Evolutionary conservation across 1,140 invertebrate species (phyloP).

Genomic region (Amphibalanus amphitrite): DNA sequence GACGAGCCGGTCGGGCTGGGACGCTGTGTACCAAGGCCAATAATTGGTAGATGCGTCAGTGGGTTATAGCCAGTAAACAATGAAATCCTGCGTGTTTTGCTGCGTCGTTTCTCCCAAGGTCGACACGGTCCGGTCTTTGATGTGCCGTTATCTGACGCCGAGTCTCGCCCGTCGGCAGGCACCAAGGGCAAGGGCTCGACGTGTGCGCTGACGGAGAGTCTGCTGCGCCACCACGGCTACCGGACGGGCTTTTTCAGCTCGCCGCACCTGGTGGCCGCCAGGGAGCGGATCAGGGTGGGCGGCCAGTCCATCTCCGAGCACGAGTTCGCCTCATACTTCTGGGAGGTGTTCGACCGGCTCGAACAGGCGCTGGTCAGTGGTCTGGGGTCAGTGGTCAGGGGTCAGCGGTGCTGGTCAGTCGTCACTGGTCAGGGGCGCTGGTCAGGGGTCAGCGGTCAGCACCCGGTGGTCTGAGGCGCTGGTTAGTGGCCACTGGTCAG

Average conservation of each 20-base stretch:
- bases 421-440: too few species aligned
- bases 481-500: neutral
- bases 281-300: constrained; percentile 83
- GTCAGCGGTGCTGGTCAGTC: too few species aligned
- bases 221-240: constrained; percentile 65
- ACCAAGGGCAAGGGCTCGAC: constrained; percentile 71
- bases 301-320: constrained; percentile 54
- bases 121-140: neutral
- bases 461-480: too few species aligned
- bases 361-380: constrained; percentile 26
- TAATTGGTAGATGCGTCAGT: neutral
- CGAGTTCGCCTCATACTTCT: constrained; percentile 65
- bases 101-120: neutral
- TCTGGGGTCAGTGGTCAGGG: too few species aligned
- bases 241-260: constrained; percentile 92
- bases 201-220: constrained; percentile 78
- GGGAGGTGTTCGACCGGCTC: constrained; percentile 53
- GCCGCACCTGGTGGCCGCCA: constrained; percentile 77
- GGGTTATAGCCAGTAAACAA: neutral
- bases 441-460: too few species aligned
- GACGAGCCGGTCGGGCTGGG: too few species aligned
- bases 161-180: constrained; percentile 51
- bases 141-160: neutral
- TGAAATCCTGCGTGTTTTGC: neutral
- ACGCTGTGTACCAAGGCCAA: neutral